phyloP scores from a whole-genome alignment of 35 echinoderm and acorn worm genomes.

The Apostichopus parvimensis region DNA sequence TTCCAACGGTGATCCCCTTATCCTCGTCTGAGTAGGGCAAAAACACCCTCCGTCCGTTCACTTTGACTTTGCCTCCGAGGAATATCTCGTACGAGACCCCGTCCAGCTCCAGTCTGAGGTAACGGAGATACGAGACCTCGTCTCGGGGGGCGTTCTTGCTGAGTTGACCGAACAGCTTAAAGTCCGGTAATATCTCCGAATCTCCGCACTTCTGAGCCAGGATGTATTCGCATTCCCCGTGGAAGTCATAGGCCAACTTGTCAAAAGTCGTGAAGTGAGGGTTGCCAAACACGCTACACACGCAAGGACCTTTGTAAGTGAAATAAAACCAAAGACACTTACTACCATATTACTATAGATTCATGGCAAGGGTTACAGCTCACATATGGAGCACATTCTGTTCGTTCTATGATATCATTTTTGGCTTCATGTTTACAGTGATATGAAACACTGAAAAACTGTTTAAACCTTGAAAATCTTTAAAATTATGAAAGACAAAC shows the following conservation, averaged over 20 bases:
- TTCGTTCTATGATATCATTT: too few species aligned
- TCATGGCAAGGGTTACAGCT: too few species aligned
- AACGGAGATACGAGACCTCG: background rate
- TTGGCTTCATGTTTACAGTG: too few species aligned
- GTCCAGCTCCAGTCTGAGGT: background rate
- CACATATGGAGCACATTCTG: too few species aligned
- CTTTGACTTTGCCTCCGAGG: slow-evolving; percentile 4
- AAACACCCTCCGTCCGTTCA: background rate
- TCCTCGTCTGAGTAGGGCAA: slow-evolving; percentile 2
- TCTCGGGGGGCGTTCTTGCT: background rate
- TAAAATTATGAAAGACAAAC: too few species aligned
- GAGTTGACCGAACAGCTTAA: slow-evolving; percentile 13
- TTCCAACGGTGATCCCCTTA: background rate
- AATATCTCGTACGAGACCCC: background rate
- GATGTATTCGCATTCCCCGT: slow-evolving; percentile 38
- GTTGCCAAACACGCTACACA: slow-evolving; percentile 28
- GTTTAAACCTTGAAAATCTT: too few species aligned
- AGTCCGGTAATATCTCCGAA: background rate
- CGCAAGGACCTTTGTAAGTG: slow-evolving; percentile 19
- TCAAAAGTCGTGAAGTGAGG: slow-evolving; percentile 50
- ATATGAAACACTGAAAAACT: too few species aligned
- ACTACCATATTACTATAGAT: too few species aligned
- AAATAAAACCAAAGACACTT: too few species aligned
- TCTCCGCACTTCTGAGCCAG: slow-evolving; percentile 28
- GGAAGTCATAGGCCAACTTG: slow-evolving; percentile 9